Base-by-base conservation (phyloP, 2,113 vertebrate genomes). In the Paramisgurnus dabryanus region DNA sequence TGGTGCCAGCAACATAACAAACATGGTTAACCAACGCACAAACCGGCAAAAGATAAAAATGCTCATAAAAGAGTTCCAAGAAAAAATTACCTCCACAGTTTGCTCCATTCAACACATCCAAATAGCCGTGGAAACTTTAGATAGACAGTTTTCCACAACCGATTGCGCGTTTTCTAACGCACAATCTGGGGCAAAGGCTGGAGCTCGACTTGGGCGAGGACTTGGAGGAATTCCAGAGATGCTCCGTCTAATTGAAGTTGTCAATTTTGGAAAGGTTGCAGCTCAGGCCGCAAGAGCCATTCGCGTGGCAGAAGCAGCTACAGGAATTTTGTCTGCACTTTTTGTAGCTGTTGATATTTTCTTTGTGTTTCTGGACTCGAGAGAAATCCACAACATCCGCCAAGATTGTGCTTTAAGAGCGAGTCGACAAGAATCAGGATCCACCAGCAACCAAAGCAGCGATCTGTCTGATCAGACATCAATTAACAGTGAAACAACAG, bases 1-100 rank as follows among this genome's bases (percentile, higher is more conserved):
- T 34, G 86, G 85, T 43, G 74, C 74, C 27, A 85, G 89, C 2
- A 89, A 84, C 34, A 80, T 90, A 40, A 88, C 81, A 18, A 89
- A 90, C 10, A 86, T 83, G 82, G 79, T 89, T 15, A 88, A 84
- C 22, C 71, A 84, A 58, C 82, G 82, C 0, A 69, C 41, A 10
- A 34, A 89, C 63, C 76, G 86, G 4, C 80, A 79, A n/a, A 70
- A 68, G 49, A 49, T 90, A 9, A 68, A 45, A 27, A 69, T 53
- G 4, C 78, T 87, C 13, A 63, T 90, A 11, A 43, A 81, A 41
- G 78, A 83, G 34, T 69, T 87, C 61, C 41, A 86, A 4, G 22
- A 82, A 17, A 83, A 79, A 12, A 72, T 86, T 0, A n/a, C 40
- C 1, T 78, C 78, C 8, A 66, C 85, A 12, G 66, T 76, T 12